Evolutionary conservation across 2,113 vertebrate species (phyloP).

Genomic region (cat (Felis catus)): F.catus_Fca126_mat1.0 CM031418.1:104180501-104181000

Average conservation of each 20-base stretch:
- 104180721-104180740: background rate
- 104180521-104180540: background rate
- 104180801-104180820: background rate
- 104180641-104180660: background rate
- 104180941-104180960: background rate
- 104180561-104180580: too few relatives aligned
- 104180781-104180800: background rate
- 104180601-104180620: background rate
- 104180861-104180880: background rate
- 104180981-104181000: background rate
- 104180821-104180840: background rate
- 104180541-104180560: background rate
- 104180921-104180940: slow-evolving; percentile 18
- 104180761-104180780: background rate
- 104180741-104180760: background rate
- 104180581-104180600: background rate
- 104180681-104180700: background rate
- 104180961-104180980: background rate
- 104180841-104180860: background rate
- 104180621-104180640: background rate
- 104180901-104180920: slow-evolving; percentile 19
- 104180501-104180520: background rate
- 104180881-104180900: background rate
- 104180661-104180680: background rate
- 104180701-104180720: background rate